These are phyloP conservation scores for Protosalanx chinensis DNA, from an alignment of 2,797 vertebrate genomes.

Conservation along the genomic window DNA sequence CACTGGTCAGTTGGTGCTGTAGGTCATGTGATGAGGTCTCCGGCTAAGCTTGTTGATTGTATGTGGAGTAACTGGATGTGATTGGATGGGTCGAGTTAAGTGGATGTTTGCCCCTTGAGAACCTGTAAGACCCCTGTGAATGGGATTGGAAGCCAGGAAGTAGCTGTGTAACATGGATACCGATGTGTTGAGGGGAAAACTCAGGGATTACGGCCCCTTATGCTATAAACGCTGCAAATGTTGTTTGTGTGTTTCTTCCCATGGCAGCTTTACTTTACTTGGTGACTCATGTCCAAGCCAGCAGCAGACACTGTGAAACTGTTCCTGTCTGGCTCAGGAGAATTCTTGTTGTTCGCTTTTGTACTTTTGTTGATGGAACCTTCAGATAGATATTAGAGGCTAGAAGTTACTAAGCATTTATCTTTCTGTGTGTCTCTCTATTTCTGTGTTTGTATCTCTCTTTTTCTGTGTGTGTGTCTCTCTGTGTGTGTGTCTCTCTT, in stretches of 20 bases:
- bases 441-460: too few species aligned
- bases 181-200: slow-evolving; percentile 2
- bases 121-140: slow-evolving; percentile 11
- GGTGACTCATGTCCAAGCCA: too few species aligned
- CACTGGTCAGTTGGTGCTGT: neutral
- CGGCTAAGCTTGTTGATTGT: neutral
- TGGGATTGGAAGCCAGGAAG: slow-evolving; percentile 3
- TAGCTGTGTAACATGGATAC: neutral
- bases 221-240: neutral
- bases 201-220: neutral
- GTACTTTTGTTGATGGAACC: too few species aligned
- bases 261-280: too few species aligned
- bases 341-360: too few species aligned
- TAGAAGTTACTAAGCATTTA: neutral
- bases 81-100: neutral
- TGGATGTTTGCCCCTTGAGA: slow-evolving; percentile 14
- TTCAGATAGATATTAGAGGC: too few species aligned
- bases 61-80: neutral
- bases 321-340: too few species aligned
- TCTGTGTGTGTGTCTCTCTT: slow-evolving; percentile 24
- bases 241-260: neutral
- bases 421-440: neutral
- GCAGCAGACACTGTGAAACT: too few species aligned
- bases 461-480: neutral
- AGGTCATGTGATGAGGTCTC: neutral